Percentiles rank a stretch among this genome's conserved stretches.
phyloP scores from a whole-genome alignment of 1,140 invertebrate genomes.

The Musca vetustissima region DNA sequence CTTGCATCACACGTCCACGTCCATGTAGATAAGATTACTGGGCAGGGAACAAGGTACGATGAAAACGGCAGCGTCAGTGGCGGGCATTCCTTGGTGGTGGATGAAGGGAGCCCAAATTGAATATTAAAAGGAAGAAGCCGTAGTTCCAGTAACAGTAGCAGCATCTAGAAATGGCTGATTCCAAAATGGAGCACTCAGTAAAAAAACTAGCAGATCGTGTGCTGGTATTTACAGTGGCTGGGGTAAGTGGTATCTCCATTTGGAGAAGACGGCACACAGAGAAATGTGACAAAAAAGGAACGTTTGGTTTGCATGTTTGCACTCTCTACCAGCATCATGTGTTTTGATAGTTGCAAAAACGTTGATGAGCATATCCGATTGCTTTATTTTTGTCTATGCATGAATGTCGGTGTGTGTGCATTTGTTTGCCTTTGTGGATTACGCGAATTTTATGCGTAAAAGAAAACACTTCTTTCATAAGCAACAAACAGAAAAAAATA shows the following conservation, averaged over 20 bases:
- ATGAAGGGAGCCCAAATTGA: not conserved
- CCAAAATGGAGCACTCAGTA: not conserved
- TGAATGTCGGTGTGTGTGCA: too few species aligned
- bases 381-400: too few species aligned
- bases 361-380: too few species aligned
- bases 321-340: too few species aligned
- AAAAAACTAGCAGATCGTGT: not conserved
- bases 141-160: not conserved
- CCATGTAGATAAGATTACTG: not conserved
- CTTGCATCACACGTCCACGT: not conserved
- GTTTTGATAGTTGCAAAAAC: too few species aligned
- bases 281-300: too few species aligned
- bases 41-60: conserved; percentile 9
- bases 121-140: not conserved
- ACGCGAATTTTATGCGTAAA: too few species aligned
- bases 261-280: not conserved
- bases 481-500: too few species aligned
- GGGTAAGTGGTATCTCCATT: not conserved
- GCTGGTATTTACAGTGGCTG: not conserved
- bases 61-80: not conserved
- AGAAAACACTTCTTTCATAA: too few species aligned
- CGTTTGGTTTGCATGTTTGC: too few species aligned
- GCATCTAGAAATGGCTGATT: not conserved
- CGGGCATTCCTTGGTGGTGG: too few species aligned
- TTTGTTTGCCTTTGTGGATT: too few species aligned